Evolutionary conservation across 2,888 invertebrate genomes (phyloP), one percentile per base, ranked within the genome.

Genomic region (Drosophila phalerata): DNA sequence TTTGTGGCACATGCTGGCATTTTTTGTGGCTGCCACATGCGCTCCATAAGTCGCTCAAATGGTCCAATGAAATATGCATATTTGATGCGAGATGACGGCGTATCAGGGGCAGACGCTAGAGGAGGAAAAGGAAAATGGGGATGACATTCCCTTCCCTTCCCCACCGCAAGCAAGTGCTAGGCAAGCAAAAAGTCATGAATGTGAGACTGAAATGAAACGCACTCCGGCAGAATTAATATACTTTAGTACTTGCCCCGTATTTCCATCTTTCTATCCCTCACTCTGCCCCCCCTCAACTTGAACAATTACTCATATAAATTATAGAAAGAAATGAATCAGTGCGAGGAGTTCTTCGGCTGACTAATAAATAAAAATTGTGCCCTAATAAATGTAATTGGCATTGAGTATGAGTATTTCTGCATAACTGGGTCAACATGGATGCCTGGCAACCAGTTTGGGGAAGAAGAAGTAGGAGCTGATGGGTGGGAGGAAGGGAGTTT

Each of bases 311-410:
- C 88, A 79, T 77, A 77, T 79, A 76, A 84, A 88, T 85, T 79
- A 88, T 81, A 30, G 57, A 71, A 68, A 73, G 73, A 73, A 75
- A 85, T 83, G 85, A 83, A 75, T 88, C 84, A 78, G 66, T 45
- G 52, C 19, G 49, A 30, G 30, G 22, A 9, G 48, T 30, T 43
- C 58, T 42, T 30, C 1, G 69, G 6, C 40, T 56, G 68, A 55
- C 69, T 69, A 82, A 79, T 88, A 88, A 88, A 88, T 85, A 88
- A 82, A 77, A 79, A 63, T 69, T 71, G 61, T 79, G 73, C 77
- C 74, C 69, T 88, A 82, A 85, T 87, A 88, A 88, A 82, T 85
- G 88, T 85, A 88, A 88, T 88, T 85, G 84, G 82, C 65, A 70
- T 43, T 49, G 55, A 80, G 69, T 48, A 48, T 64, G 73, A 74